Evolutionary conservation across 2,797 vertebrate genomes (phyloP), one percentile per base, ranked within the genome.

Genomic region (Esox masquinongy): DNA sequence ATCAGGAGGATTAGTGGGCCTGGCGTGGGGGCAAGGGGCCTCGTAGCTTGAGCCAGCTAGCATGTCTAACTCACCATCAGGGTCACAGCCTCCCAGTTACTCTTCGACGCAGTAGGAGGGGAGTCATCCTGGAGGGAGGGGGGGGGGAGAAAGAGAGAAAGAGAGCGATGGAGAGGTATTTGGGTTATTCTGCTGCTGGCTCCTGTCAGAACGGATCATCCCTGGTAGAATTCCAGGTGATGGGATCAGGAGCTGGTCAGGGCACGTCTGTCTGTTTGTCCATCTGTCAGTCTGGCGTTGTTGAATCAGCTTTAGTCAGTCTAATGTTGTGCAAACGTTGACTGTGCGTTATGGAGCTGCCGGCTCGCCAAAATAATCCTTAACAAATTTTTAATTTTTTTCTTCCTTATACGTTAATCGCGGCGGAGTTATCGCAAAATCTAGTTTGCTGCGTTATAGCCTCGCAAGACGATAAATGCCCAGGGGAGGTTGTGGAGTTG

Each of bases 81-180:
- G 73, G 96, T 95, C 89, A 96, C 94, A 16, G 95, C 95, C 84
- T 97, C 96, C 96, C 95, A 97, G 88, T 97, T 97, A 85, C 91
- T 95, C 83, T 95, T 94, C 74, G 94, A 95, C 61, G 90, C 91
- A 79, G 93, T 91, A n/a, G 93, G 90, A 78, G 93, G 92, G 80
- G 94, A 91, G 85, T 95, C 94, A 80, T 94, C 91, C 96, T 97
- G 90, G 31, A 82, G 71, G 88, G 82, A 87, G 78, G 68, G 78
- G 73, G 85, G 76, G 86, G 11, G 14, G 29, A 39, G 3, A 66
- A 15, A 14, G 14, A 16, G 12, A 29, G 66, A 17, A 14, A 14
- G 59, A 26, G 59, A 63, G 14, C 2, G 26, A 31, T 12, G 5
- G 61, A 64, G 61, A 15, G 61, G 29, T 17, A 66, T 49, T 47